Evolutionary conservation across 2,797 vertebrate species (phyloP), one percentile per base, ranked within the genome.

Genomic region (Syndactyla subalaris): DNA sequence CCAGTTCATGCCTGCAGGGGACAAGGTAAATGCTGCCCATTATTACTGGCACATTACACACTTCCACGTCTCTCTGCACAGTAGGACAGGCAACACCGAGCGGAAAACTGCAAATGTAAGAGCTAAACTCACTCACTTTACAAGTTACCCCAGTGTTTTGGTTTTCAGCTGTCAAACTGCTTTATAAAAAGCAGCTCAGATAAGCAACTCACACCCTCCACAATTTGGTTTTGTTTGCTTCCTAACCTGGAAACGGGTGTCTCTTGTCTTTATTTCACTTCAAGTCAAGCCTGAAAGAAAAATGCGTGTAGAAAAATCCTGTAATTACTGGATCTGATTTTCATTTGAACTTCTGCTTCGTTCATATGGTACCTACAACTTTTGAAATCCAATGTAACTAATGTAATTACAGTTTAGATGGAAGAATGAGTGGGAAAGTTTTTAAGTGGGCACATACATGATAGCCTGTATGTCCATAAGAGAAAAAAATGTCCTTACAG

Each of bases 291-390:
- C 79, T 93, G 51, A 93, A 95, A 92, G 80, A 95, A 93, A 92
- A 79, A 85, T 34, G 74, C 36, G 12, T 71, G 65, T 71, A 97
- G 92, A 97, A 98, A 97, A 97, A 93, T 89, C 85, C 91, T 92
- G 1, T 96, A 97, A 97, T 97, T 97, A 96, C 96, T 36, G 29
- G 92, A 92, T 97, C 96, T 96, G 96, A 98, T 97, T 97, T 97
- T 97, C 83, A 97, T 95, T 95, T 96, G 92, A 97, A 96, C 76
- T 96, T 85, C 90, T 92, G 70, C 92, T 96, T 95, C 63, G 82
- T 93, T 93, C 4, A 15, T 96, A 87, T 51, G 49, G 72, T 95
- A 96, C 81, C 77, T 73, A 77, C 79, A 91, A 84, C 94, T 94
- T 96, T 85, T 61, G 38, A 73, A 78, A 96, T 85, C 82, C 87